These are phyloP conservation scores for Heteromyza rotundicornis DNA, from an alignment of 2,888 invertebrate genomes.

Conservation along the genomic window DNA sequence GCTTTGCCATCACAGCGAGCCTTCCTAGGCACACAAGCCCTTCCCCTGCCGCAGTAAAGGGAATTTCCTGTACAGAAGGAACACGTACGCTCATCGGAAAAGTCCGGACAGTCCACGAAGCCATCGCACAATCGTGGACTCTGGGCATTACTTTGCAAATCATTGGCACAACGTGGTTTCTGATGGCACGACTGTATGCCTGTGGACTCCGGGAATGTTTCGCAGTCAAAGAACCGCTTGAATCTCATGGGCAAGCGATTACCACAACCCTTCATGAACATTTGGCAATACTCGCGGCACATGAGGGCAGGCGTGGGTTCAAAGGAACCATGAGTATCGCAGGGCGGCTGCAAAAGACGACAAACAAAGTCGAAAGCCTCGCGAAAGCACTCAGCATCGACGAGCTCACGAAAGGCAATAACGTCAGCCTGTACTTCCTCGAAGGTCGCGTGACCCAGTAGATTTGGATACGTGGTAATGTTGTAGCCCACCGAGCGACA, in stretches of 20 bases:
- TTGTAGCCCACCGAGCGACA: slow-evolving; percentile 79
- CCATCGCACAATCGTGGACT: slow-evolving; percentile 85
- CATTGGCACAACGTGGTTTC: slow-evolving; percentile 82
- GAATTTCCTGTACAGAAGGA: slow-evolving; percentile 76
- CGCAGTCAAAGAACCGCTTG: slow-evolving; percentile 77
- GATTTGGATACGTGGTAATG: slow-evolving; percentile 82
- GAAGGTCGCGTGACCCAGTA: slow-evolving; percentile 67
- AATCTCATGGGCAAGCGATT: slow-evolving; percentile 74
- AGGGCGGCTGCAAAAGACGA: slow-evolving; percentile 82
- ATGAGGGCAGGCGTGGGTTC: slow-evolving; percentile 57
- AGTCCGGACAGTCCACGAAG: slow-evolving; percentile 82
- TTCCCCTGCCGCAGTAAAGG: slow-evolving; percentile 80
- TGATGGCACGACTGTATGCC: slow-evolving; percentile 76
- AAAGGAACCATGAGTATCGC: slow-evolving; percentile 69
- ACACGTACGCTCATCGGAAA: slow-evolving; percentile 81
- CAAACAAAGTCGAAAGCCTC: slow-evolving; percentile 90
- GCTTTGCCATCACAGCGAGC: slow-evolving; percentile 81
- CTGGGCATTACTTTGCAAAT: slow-evolving; percentile 76
- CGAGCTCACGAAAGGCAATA: slow-evolving; percentile 82
- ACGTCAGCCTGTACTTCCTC: slow-evolving; percentile 76
- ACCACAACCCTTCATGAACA: slow-evolving; percentile 85
- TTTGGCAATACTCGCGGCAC: slow-evolving; percentile 83
- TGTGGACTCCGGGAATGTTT: slow-evolving; percentile 78
- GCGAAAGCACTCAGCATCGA: slow-evolving; percentile 88
- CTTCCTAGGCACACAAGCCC: slow-evolving; percentile 74